Evolutionary conservation across 1,140 invertebrate genomes (phyloP), one percentile per base, ranked within the genome.

Genomic region (Zaprionus vittiger): DNA sequence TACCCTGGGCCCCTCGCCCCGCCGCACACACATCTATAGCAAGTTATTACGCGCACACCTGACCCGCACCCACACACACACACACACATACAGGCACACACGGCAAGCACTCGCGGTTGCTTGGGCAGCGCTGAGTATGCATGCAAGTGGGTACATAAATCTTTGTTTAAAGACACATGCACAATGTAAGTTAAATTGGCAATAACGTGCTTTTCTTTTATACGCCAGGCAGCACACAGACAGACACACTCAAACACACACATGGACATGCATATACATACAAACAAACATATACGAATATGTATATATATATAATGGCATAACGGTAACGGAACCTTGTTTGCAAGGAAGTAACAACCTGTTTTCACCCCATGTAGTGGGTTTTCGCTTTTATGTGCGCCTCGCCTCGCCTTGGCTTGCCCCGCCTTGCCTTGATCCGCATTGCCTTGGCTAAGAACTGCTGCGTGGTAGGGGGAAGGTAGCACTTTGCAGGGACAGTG

Each of bases 171-270:
- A 87, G 84, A 87, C 84, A 87, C 84, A 87, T 87, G 84, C 84
- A 87, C 84, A 87, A 87, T 87, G 84, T 87, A 87, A 87, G 84
- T 87, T 87, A 87, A 87, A 87, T 87, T 87, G 84, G 84, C 84
- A 87, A 87, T 87, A 87, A 87, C 84, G 84, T 84, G 84, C 85
- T 87, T 87, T 90, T 83, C 75, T 89, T 87, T 81, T 90, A 84
- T 87, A 89, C 73, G 63, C 68, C 75, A 84, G 70, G 65, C 60
- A 83, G n/a, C 73, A 65, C 62, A 52, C 74, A 73, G 22, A 73
- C 55, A 77, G 41, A 63, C 49, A 68, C 41, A 80, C 67, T n/a
- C n/a, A n/a, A n/a, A 66, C 49, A 71, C 41, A 80, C 67, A 72
- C 26, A 73, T 20, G 65, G 22, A 73, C 22, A 72, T 47, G 41